These are phyloP conservation scores for Rhinichthys klamathensis DNA, from an alignment of 2,113 vertebrate species.

Conservation along the genomic window DNA sequence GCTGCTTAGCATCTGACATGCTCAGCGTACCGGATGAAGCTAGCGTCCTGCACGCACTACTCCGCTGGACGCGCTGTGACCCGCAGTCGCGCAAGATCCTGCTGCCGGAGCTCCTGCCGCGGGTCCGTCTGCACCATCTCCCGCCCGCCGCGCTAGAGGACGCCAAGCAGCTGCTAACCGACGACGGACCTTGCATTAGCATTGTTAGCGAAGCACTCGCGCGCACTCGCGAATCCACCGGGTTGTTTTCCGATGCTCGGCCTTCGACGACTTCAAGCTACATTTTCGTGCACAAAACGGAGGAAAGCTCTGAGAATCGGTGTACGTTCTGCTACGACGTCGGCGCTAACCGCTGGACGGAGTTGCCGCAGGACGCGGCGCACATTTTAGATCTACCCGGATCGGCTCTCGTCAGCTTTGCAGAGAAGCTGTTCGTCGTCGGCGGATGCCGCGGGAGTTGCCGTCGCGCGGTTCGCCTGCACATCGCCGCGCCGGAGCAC, in stretches of 20 bases:
- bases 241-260: conserved; percentile 88
- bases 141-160: conserved; percentile 79
- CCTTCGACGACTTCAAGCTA: conserved; percentile 92
- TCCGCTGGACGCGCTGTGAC: conserved; percentile 85
- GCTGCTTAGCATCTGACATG: conserved; percentile 84
- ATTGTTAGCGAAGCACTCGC: conserved; percentile 78
- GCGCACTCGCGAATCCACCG: conserved; percentile 76
- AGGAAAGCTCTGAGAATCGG: conserved; percentile 82
- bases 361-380: conserved; percentile 74
- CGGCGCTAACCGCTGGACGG: conserved; percentile 87
- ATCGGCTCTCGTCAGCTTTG: conserved; percentile 87
- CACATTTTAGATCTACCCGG: conserved; percentile 85
- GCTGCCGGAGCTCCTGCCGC: conserved; percentile 81
- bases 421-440: conserved; percentile 93
- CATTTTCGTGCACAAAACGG: conserved; percentile 96
- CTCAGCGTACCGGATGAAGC: conserved; percentile 88
- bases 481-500: conserved; percentile 87
- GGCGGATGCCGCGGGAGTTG: conserved; percentile 92
- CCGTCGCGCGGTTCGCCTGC: conserved; percentile 86
- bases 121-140: conserved; percentile 89
- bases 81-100: conserved; percentile 78
- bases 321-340: conserved; percentile 94
- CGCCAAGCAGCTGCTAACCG: conserved; percentile 78
- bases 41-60: conserved; percentile 81
- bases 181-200: conserved; percentile 74